A percentile compares a stretch with the other conserved stretches of the same genome.
Evolutionary conservation across 2,888 invertebrate species (phyloP).

Genomic region (Mythimna impura): DNA sequence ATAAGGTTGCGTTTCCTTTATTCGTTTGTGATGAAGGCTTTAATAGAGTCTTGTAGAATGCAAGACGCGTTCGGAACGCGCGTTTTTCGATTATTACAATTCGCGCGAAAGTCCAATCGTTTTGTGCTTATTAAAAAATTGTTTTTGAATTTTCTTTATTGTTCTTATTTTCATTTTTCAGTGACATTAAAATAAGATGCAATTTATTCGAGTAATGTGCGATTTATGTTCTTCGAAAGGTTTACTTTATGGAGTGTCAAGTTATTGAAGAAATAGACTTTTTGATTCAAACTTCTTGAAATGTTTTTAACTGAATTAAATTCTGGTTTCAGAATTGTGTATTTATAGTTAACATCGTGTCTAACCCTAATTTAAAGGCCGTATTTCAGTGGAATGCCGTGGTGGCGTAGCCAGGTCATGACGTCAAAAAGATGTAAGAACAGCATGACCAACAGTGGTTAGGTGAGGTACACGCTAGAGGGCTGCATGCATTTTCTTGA

Average conservation of each 20-base stretch:
- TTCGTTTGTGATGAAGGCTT: slow-evolving; percentile 53
- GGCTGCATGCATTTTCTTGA: no score
- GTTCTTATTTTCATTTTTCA: slow-evolving; percentile 53
- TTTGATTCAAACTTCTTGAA: neutral
- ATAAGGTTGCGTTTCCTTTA: slow-evolving; percentile 49
- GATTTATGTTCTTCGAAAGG: slow-evolving; percentile 25
- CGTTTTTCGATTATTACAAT: slow-evolving; percentile 81
- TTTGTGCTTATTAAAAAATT: slow-evolving; percentile 66
- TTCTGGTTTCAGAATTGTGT: neutral
- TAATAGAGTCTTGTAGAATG: slow-evolving; percentile 82
- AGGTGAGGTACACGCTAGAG: no score
- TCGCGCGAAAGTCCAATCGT: slow-evolving; percentile 74
- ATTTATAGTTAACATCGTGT: neutral
- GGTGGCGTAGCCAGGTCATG: no score
- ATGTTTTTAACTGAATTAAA: neutral
- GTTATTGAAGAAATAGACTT: slow-evolving; percentile 7
- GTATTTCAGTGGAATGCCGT: no score
- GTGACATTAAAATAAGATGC: slow-evolving; percentile 50
- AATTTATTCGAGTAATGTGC: slow-evolving; percentile 38
- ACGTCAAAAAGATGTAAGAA: neutral
- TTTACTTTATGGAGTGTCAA: slow-evolving; percentile 19
- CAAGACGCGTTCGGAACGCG: slow-evolving; percentile 76
- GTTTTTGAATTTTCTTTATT: slow-evolving; percentile 51
- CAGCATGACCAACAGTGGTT: neutral
- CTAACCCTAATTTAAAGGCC: no score